A percentile compares a stretch with the other conserved stretches of the same genome.
phyloP scores from a whole-genome alignment of 2,113 vertebrate species.

The Hippocampus guttulatus region DNA sequence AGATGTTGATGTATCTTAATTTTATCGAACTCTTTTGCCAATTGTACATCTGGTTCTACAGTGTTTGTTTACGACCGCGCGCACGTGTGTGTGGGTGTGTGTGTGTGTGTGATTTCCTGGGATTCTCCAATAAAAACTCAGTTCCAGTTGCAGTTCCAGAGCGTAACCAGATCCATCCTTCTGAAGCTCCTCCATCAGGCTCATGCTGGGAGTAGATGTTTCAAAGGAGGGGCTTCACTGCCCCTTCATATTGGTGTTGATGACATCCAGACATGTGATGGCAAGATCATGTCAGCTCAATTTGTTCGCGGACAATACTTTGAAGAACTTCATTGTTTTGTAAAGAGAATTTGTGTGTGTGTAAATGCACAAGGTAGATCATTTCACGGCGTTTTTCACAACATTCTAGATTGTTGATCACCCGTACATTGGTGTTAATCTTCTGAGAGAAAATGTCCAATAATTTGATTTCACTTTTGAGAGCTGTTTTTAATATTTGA shows the following conservation, averaged over 20 bases:
- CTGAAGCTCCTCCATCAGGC: background rate
- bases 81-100: no score
- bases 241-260: background rate
- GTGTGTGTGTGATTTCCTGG: background rate
- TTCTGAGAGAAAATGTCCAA: background rate
- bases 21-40: background rate
- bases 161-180: background rate
- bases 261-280: background rate
- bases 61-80: background rate
- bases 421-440: background rate
- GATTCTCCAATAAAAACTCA: background rate
- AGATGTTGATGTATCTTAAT: background rate
- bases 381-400: background rate
- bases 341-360: background rate
- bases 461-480: background rate
- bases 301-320: background rate
- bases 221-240: background rate
- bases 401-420: background rate
- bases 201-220: constrained; percentile 1
- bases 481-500: background rate
- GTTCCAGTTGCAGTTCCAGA: background rate
- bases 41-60: constrained; percentile 5
- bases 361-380: background rate
- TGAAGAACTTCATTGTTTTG: background rate
- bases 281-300: background rate